phyloP scores from a whole-genome alignment of 2,888 invertebrate species.

The Crepidodera aurea region DNA sequence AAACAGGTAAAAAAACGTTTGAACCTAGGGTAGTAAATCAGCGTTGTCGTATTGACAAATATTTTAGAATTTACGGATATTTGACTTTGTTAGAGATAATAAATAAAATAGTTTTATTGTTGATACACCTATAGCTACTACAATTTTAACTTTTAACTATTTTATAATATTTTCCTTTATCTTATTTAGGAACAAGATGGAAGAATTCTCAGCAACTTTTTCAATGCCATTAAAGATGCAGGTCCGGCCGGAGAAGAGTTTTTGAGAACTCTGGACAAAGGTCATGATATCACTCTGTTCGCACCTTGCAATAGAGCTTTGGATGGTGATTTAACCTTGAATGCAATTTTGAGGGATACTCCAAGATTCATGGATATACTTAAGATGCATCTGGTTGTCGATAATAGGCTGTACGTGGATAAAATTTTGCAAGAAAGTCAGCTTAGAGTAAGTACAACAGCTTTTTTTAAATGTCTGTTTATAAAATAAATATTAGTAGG shows the following conservation, averaged over 20 bases:
- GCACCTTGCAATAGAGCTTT: constrained; percentile 91
- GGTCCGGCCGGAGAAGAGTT: constrained; percentile 73
- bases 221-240: constrained; percentile 81
- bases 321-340: constrained; percentile 73
- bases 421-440: constrained; percentile 74
- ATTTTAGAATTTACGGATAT: no score
- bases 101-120: no score
- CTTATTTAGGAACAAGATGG: constrained; percentile 71
- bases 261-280: constrained; percentile 73
- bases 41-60: no score
- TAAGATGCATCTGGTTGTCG: constrained; percentile 82
- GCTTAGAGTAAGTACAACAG: constrained; percentile 43
- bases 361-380: constrained; percentile 79
- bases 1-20: no score
- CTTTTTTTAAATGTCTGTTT: no score
- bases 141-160: no score
- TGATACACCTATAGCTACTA: no score
- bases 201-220: constrained; percentile 82
- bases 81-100: no score
- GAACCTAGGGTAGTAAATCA: no score
- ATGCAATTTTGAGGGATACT: constrained; percentile 74
- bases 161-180: neutral
- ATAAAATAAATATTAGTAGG: no score
- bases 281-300: constrained; percentile 82
- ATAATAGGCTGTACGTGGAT: constrained; percentile 75